phyloP scores from a whole-genome alignment of 2,113 vertebrate genomes.

The Mixornis gularis region DNA sequence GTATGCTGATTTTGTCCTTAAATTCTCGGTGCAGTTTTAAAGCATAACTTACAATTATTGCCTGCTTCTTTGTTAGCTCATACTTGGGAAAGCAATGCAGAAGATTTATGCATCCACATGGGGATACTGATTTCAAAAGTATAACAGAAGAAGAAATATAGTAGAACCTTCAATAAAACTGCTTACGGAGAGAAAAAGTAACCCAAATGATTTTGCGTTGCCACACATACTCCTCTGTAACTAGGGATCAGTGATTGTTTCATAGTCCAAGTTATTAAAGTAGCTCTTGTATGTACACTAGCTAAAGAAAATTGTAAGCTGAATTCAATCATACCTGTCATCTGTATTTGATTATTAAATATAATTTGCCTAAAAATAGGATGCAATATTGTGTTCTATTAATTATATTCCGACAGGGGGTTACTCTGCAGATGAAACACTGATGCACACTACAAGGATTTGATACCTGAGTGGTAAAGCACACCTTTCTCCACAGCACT shows the following conservation, averaged over 20 bases:
- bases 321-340: neutral
- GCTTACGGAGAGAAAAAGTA: neutral
- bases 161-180: neutral
- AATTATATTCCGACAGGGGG: neutral
- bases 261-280: neutral
- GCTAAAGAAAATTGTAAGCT: neutral
- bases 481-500: neutral
- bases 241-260: neutral
- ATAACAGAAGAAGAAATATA: neutral
- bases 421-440: neutral
- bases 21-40: neutral
- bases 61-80: neutral
- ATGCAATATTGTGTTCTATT: neutral
- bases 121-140: neutral
- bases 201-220: neutral
- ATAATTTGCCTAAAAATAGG: neutral
- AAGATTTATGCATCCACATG: neutral
- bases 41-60: neutral
- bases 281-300: neutral
- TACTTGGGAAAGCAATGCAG: neutral
- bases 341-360: neutral
- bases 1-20: neutral
- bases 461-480: neutral
- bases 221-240: neutral
- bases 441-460: neutral